A percentile compares a stretch with the other conserved stretches of the same genome.
Conservation (phyloP, 2,888 invertebrate species). For the Lepidochrysops patricia region DNA sequence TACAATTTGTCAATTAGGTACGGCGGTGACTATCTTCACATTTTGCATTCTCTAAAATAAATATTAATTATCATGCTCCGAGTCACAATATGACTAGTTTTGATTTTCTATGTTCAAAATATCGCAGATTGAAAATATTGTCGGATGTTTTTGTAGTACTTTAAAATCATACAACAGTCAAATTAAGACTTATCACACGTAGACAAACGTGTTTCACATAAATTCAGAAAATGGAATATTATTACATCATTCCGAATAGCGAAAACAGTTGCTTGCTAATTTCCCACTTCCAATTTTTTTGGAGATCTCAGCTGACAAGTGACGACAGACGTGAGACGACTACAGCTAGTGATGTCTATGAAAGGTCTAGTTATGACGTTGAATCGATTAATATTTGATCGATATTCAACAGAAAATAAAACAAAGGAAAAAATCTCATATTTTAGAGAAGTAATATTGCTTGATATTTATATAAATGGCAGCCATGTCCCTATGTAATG, state of each 20-base stretch:
- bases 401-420: no score
- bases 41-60: constrained; percentile 1
- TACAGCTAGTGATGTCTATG: no score
- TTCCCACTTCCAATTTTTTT: background rate
- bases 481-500: no score
- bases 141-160: background rate
- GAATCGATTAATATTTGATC: no score
- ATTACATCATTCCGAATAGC: background rate
- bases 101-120: background rate
- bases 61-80: background rate
- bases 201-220: constrained; percentile 4
- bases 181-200: background rate
- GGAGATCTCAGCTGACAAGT: background rate
- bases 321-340: no score
- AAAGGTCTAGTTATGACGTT: no score
- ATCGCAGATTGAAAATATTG: constrained; percentile 3
- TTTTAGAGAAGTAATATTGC: no score
- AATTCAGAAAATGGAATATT: background rate
- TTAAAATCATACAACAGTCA: background rate
- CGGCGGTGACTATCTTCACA: background rate
- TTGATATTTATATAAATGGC: no score
- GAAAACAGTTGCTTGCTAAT: background rate
- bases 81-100: background rate
- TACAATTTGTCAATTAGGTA: background rate
- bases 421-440: no score